A percentile compares a stretch with the other conserved stretches of the same genome.
Conservation (phyloP, 1,140 invertebrate species). For the Drosophila repletoides region DNA sequence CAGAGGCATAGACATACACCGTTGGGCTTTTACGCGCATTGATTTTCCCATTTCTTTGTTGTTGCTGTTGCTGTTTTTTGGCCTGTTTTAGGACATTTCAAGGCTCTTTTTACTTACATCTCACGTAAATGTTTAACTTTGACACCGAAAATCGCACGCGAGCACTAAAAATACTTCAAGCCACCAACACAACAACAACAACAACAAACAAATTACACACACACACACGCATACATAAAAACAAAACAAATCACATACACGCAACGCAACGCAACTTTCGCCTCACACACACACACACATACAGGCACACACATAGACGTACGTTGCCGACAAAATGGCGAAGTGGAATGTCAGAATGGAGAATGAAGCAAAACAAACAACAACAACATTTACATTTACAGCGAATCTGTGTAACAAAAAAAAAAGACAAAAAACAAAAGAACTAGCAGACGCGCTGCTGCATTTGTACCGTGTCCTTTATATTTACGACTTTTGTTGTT, state of each 20-base stretch:
- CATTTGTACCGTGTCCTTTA: conserved; percentile 13
- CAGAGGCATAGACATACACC: conserved; percentile 6
- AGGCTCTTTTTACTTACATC: conserved; percentile 59
- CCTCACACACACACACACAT: conserved; percentile 17
- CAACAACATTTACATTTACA: not conserved
- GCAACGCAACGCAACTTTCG: conserved; percentile 37
- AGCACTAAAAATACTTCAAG: conserved; percentile 64
- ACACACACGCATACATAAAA: conserved; percentile 10
- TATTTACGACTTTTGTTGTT: conserved; percentile 9
- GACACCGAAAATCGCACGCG: conserved; percentile 64
- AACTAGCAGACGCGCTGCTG: not conserved
- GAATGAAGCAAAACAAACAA: conserved; percentile 11
- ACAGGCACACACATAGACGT: conserved; percentile 19
- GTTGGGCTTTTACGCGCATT: conserved; percentile 48
- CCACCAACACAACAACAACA: conserved; percentile 14
- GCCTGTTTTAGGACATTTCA: conserved; percentile 58
- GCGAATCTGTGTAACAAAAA: not conserved
- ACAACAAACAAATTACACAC: conserved; percentile 8
- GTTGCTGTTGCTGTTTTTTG: conserved; percentile 20
- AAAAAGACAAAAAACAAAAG: not conserved
- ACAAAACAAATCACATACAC: conserved; percentile 18
- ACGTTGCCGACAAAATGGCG: conserved; percentile 50
- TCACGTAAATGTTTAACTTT: conserved; percentile 58
- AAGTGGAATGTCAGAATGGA: conserved; percentile 14
- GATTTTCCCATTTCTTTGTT: conserved; percentile 53